Evolutionary conservation across 2,113 vertebrate genomes (phyloP).

Genomic region (Myrmophylax atrothorax): DNA sequence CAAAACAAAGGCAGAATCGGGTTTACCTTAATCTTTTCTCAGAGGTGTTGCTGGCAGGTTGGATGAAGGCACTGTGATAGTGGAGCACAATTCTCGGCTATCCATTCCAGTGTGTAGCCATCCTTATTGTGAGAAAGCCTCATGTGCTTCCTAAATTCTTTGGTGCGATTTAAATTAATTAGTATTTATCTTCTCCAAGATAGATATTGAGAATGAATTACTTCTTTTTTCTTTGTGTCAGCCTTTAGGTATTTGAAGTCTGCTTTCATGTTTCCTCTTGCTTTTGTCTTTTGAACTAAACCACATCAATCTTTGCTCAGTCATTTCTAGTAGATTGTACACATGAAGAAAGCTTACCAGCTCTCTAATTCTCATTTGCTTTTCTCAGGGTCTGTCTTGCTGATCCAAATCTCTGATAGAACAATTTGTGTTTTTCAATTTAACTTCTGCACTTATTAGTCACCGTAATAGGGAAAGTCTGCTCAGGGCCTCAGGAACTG

Average conservation of each 20-base stretch:
- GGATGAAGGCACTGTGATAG: neutral
- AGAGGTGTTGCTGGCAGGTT: neutral
- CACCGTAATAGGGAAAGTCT: neutral
- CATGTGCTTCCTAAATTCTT: neutral
- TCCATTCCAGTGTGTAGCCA: neutral
- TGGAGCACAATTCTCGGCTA: neutral
- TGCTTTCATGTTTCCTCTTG: slow-evolving; percentile 30
- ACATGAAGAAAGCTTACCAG: neutral
- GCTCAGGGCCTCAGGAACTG: neutral
- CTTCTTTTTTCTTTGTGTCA: neutral
- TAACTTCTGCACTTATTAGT: neutral
- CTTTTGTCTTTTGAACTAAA: slow-evolving; percentile 40
- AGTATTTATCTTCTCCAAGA: neutral
- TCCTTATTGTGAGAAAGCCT: neutral
- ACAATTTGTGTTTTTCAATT: neutral
- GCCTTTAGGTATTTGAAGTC: neutral
- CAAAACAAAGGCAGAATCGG: neutral
- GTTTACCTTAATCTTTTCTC: neutral
- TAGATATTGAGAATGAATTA: neutral
- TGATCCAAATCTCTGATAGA: neutral
- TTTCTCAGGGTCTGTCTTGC: neutral
- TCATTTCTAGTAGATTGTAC: neutral
- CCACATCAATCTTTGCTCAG: neutral
- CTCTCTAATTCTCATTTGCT: neutral
- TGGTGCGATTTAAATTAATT: neutral